Evolutionary conservation across 1,140 invertebrate genomes (phyloP).

Genomic region (Drosophila kurseongensis): DNA sequence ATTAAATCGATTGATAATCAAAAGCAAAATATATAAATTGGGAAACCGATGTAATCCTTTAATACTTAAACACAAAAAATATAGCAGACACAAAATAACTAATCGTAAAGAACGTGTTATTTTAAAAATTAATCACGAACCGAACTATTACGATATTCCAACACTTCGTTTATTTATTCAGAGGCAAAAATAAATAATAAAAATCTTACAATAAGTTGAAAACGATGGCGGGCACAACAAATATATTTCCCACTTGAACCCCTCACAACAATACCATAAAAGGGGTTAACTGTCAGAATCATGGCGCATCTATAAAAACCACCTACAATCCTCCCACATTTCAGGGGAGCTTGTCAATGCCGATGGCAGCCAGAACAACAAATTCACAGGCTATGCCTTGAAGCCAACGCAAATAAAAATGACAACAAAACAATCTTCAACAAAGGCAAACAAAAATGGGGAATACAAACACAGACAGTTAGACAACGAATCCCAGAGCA

Average conservation of each 20-base stretch:
- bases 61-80: not conserved
- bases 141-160: not conserved
- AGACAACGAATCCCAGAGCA: constrained; percentile 21
- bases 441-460: constrained; percentile 42
- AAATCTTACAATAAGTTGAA: constrained; percentile 8
- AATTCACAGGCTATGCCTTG: constrained; percentile 19
- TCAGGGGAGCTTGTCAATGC: constrained; percentile 19
- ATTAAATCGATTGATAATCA: too few species aligned
- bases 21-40: too few species aligned
- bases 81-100: not conserved
- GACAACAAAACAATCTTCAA: constrained; percentile 37
- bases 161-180: constrained; percentile 1
- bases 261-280: constrained; percentile 22
- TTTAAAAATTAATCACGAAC: not conserved
- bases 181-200: constrained; percentile 4
- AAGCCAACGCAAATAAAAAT: constrained; percentile 32
- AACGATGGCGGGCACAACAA: constrained; percentile 7
- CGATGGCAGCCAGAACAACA: constrained; percentile 24
- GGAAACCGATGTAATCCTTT: too few species aligned
- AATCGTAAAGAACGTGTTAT: not conserved
- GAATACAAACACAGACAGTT: constrained; percentile 24
- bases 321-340: not conserved
- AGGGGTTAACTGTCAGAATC: constrained; percentile 40
- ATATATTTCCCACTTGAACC: constrained; percentile 24
- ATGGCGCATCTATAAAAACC: constrained; percentile 17